Conservation (phyloP, 2,113 vertebrate species). For the Phalacrocorax brasilianus region DNA sequence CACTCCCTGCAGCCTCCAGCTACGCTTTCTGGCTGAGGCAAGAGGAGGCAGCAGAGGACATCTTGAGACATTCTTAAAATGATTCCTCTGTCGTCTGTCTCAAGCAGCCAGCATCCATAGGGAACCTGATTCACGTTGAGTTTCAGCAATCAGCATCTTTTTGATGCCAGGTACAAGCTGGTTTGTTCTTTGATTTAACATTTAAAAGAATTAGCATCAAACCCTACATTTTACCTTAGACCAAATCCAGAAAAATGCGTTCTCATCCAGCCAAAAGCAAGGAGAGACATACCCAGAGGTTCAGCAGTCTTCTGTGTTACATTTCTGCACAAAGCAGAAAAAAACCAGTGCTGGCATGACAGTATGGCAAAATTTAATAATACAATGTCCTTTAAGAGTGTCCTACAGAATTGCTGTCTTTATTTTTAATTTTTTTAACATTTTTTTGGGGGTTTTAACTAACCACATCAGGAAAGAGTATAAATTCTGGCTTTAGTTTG, state of each 20-base stretch:
- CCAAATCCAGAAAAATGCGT: not conserved
- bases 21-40: not conserved
- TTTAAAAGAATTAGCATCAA: not conserved
- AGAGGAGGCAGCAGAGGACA: not conserved
- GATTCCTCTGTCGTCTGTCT: not conserved
- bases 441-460: not conserved
- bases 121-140: not conserved
- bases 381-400: not conserved
- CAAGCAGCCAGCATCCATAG: not conserved
- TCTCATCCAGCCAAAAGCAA: not conserved
- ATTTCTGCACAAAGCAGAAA: not conserved
- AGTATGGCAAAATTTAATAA: not conserved
- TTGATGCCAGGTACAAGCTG: not conserved
- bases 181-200: not conserved
- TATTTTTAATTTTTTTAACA: not conserved
- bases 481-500: not conserved
- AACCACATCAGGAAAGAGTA: not conserved
- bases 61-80: not conserved
- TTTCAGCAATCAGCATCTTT: not conserved
- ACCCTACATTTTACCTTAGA: not conserved
- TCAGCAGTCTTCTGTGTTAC: not conserved
- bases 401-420: not conserved
- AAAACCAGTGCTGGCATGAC: not conserved
- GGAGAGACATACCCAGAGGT: not conserved
- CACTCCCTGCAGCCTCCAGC: not conserved